A percentile compares a stretch with the other conserved stretches of the same genome.
Evolutionary conservation across 2,888 invertebrate species (phyloP).

Genomic region (Nesidiocoris tenuis): DNA sequence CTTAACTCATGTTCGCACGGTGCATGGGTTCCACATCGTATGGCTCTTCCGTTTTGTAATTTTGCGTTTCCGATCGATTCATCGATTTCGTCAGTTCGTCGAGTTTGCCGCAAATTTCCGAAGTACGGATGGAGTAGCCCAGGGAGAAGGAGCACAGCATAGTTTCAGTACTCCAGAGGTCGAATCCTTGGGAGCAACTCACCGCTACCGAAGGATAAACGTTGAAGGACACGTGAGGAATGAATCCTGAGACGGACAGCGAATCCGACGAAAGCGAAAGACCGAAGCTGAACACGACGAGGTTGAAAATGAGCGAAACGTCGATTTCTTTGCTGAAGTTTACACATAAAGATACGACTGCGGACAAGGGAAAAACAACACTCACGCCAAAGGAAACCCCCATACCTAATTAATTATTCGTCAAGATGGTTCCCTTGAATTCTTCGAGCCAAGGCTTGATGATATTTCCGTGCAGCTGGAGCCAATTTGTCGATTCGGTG

Average conservation of each 20-base stretch:
- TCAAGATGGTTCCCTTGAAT: no score
- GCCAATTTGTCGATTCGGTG: neutral
- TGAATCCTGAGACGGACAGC: neutral
- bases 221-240: neutral
- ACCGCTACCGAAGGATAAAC: neutral
- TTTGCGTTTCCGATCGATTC: no score
- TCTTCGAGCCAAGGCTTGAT: neutral
- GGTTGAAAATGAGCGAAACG: neutral
- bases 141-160: neutral
- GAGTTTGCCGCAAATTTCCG: neutral
- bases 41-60: no score
- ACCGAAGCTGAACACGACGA: neutral
- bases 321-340: neutral
- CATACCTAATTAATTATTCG: no score
- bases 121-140: neutral
- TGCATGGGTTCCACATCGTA: no score
- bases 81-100: neutral
- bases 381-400: neutral
- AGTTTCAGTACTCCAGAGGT: neutral
- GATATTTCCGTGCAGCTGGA: no score
- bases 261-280: neutral
- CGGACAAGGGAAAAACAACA: neutral
- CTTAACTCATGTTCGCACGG: no score
- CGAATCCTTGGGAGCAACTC: neutral
- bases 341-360: neutral